Evolutionary conservation across 92 coral and sea anemone genomes (phyloP).

Genomic region (Parazoanthus swiftii): DNA sequence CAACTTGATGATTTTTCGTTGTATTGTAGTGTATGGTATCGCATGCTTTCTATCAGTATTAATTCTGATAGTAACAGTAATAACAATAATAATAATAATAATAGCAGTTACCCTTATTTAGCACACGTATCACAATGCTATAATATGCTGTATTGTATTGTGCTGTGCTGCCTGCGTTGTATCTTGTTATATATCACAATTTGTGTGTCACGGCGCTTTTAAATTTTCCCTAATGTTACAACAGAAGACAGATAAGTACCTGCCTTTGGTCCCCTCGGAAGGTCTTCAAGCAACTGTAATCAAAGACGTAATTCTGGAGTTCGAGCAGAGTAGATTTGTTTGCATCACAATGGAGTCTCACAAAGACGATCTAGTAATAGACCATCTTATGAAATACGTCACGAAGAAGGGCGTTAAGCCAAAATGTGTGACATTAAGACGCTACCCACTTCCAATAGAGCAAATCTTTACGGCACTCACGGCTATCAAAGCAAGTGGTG

Average conservation of each 20-base stretch:
- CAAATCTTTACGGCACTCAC: conserved; percentile 56
- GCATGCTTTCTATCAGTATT: too few species aligned
- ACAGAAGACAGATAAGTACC: conserved; percentile 46
- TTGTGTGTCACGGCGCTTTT: neutral
- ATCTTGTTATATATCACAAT: too few species aligned
- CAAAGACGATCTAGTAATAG: conserved; percentile 60
- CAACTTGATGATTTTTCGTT: too few species aligned
- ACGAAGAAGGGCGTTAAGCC: conserved; percentile 41
- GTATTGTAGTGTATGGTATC: too few species aligned
- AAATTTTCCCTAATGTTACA: neutral
- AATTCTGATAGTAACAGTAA: too few species aligned
- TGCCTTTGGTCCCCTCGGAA: conserved; percentile 67
- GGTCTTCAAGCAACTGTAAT: conserved; percentile 60
- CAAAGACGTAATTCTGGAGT: conserved; percentile 63
- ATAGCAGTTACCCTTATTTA: too few species aligned
- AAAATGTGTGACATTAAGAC: conserved; percentile 53
- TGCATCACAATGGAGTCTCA: conserved; percentile 68
- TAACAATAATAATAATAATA: too few species aligned
- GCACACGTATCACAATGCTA: neutral
- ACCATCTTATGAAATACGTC: conserved; percentile 51
- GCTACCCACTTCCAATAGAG: conserved; percentile 20
- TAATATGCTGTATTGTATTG: neutral
- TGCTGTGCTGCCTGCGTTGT: neutral
- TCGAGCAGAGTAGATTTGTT: conserved; percentile 65
- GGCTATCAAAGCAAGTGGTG: conserved; percentile 73